phyloP scores from a whole-genome alignment of 2,888 invertebrate genomes.

The Aelia acuminata region DNA sequence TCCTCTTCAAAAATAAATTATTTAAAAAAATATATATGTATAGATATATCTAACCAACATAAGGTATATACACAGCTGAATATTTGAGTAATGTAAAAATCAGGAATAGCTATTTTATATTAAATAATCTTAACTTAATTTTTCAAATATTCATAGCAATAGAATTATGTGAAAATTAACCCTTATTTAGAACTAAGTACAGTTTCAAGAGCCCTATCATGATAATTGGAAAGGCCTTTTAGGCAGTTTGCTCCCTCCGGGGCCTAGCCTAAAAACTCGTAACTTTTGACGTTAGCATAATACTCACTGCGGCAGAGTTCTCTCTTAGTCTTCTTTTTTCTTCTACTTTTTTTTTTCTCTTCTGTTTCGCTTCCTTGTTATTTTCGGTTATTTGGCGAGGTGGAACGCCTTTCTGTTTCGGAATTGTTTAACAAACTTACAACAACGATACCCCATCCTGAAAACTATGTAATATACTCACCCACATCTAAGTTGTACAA shows the following conservation, averaged over 20 bases:
- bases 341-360: not conserved
- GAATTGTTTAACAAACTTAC: not conserved
- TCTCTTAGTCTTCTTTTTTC: not conserved
- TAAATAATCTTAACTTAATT: no score
- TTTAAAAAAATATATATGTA: no score
- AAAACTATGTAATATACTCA: no score
- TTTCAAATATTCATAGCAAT: not conserved
- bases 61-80: no score
- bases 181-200: not conserved
- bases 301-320: not conserved
- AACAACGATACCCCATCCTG: no score
- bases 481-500: no score
- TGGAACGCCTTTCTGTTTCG: not conserved
- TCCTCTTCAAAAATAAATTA: no score
- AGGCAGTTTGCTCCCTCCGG: not conserved
- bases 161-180: not conserved
- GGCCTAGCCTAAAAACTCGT: not conserved
- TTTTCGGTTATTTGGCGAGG: not conserved
- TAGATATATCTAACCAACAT: no score
- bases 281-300: slow-evolving; percentile 21
- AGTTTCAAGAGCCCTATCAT: not conserved
- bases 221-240: not conserved
- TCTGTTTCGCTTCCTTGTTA: not conserved
- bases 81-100: no score
- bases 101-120: no score